Conservation (phyloP, 2,888 invertebrate genomes). For the Rhyacophila evoluta region DNA sequence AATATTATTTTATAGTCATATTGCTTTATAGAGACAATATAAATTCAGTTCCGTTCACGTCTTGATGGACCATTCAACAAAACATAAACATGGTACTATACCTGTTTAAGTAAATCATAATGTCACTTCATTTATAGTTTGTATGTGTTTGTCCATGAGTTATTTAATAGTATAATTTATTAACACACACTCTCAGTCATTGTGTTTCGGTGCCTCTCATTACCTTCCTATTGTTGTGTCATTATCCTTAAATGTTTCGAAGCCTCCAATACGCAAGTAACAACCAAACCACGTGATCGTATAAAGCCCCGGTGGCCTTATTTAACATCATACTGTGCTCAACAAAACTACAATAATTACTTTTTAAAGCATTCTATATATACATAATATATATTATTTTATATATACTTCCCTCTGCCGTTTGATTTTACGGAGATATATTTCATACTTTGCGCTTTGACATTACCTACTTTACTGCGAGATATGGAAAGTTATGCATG, state of each 20-base stretch:
- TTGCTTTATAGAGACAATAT: no score
- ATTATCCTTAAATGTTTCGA: conserved; percentile 23
- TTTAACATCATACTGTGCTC: conserved; percentile 17
- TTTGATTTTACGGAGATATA: conserved; percentile 29
- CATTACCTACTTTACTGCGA: conserved; percentile 48
- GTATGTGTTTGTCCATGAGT: neutral
- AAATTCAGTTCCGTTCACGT: no score
- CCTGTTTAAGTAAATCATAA: no score
- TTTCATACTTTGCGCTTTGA: conserved; percentile 37
- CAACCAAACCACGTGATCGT: neutral
- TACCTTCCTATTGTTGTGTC: conserved; percentile 34
- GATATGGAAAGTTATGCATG: conserved; percentile 52
- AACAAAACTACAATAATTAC: conserved; percentile 27
- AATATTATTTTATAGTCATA: no score
- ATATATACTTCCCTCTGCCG: conserved; percentile 31
- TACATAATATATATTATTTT: conserved; percentile 15
- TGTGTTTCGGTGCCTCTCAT: conserved; percentile 31
- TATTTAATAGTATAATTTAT: neutral
- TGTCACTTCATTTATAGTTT: no score
- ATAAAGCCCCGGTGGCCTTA: neutral
- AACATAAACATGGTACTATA: no score
- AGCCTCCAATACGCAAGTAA: conserved; percentile 7
- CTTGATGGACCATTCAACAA: no score
- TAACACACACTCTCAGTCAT: conserved; percentile 20
- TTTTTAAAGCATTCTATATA: conserved; percentile 27